Conservation (phyloP, 2,888 invertebrate genomes). For the Cephus pygmeus region DNA sequence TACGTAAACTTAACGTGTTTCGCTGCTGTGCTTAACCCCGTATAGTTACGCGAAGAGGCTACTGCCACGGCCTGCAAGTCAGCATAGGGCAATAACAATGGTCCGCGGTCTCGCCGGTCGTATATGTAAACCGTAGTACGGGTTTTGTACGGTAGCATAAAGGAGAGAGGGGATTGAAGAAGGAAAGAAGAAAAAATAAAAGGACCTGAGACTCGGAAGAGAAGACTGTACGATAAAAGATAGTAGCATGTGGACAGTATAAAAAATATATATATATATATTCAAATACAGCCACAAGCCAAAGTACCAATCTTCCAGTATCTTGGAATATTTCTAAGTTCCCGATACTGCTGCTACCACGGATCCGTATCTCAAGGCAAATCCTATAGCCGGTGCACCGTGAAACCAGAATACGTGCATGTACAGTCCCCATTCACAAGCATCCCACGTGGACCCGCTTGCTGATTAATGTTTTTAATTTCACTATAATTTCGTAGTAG, state of each 20-base stretch:
- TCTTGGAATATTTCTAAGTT: not conserved
- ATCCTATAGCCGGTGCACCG: not conserved
- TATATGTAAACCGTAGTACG: not conserved
- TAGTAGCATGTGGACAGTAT: not conserved
- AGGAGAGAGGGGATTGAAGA: not conserved
- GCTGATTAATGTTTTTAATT: conserved; percentile 62
- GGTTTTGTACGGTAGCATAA: not conserved
- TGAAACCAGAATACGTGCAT: not conserved
- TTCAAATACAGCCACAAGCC: not conserved
- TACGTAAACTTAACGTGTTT: not conserved
- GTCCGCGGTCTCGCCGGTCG: not conserved
- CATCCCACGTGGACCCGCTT: conserved; percentile 40
- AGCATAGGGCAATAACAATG: not conserved
- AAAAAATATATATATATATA: not conserved
- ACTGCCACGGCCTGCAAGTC: not conserved
- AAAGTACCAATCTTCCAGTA: not conserved
- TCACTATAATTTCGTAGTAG: conserved; percentile 48
- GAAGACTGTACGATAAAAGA: not conserved
- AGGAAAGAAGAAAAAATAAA: not conserved
- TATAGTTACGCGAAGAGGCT: not conserved
- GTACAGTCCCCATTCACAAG: not conserved
- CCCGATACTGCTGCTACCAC: not conserved
- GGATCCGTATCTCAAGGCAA: not conserved
- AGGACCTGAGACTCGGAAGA: not conserved
- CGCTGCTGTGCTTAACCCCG: not conserved